Base-by-base conservation (phyloP, 2,797 vertebrate genomes). In the Chrosomus eos region DNA sequence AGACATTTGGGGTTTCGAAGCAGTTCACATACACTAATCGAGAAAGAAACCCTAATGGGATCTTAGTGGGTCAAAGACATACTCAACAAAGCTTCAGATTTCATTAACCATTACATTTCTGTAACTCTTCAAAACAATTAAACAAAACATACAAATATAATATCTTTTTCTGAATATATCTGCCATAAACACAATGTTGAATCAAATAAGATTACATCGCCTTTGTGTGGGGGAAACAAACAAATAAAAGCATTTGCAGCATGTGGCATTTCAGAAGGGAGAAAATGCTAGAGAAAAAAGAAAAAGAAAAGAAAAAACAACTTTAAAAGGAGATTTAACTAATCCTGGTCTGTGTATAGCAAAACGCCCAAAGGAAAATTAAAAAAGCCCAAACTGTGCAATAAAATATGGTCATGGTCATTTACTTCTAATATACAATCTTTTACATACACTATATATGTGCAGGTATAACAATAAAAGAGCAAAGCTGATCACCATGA, bases 381-480 rank as follows among this genome's bases (percentile, higher is more conserved):
- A 66, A 53, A 64, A 73, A 68, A 64, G 4, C 58, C 72, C 68
- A 91, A 92, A 91, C 80, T 90, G 89, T 91, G 89, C 88, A 91
- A 90, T 91, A 83, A 89, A 89, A 92, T 89, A 91, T 88, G 88
- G 70, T 89, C 88, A 87, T 89, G 88, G 86, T 91, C 26, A 86
- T 90, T 90, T 88, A 85, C 66, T 82, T 75, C 71, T 81, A 87
- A 85, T 91, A 90, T 88, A 76, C 83, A 86, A 82, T 88, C 31
- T 84, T 85, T 84, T 90, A 89, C 62, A 84, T 87, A 87, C 88
- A 85, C 77, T 76, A 84, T 89, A 85, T 88, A 87, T 90, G 88
- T 88, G 90, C 88, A 86, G 88, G 76, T 79, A 88, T 66, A 85
- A 88, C 73, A 81, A 85, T 72, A 87, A 87, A 89, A 86, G 43